Base-by-base conservation (phyloP, 2,888 invertebrate species). In the Heliconius aoede region DNA sequence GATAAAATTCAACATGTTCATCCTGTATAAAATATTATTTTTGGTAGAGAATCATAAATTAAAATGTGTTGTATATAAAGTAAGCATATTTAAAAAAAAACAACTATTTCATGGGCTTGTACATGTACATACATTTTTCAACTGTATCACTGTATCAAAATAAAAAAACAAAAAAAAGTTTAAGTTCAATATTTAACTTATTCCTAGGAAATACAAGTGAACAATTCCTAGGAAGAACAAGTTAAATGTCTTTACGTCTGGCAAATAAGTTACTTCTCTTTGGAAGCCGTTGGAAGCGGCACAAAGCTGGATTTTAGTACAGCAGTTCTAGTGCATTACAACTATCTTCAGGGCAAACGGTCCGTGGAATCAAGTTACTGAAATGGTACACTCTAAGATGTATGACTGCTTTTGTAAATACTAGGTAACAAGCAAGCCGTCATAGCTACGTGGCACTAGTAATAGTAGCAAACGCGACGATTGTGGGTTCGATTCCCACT, bases 241-340 rank as follows among this genome's bases (percentile, higher is more conserved):
- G 68, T 30, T 51, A 9, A 28, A 68, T 30, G 51, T 68, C 51
- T 4, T 21, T 46, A 64, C 64, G 32, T 11, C 9, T 51, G 51
- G 46, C 21, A 51, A 68, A 71, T 26, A 58, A 36, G 71, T 60
- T 60, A 71, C 71, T n/a, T 58, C 24, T 58, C 26, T 18, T 71
- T 71, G 71, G 71, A 71, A 71, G 36, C 58, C 71, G 55, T 71
- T 71, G 58, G n/a, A n/a, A n/a, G 36, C 60, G 58, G 32, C 71
- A 32, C 58, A 24, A 55, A 71, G 71, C 71, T 60, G 58, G 71
- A 71, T 36, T 60, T 71, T 60, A 46, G 46, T 68, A 58, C 15
- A 26, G 36, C 55, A 71, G 71, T 36, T 71, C 36, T 32, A 60
- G 24, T 71, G 71, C 71, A 71, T 71, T 71, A 71, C 71, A 71